Evolutionary conservation across 2,888 invertebrate genomes (phyloP), one percentile per base, ranked within the genome.

Genomic region (Leptinotarsa haldemani): DNA sequence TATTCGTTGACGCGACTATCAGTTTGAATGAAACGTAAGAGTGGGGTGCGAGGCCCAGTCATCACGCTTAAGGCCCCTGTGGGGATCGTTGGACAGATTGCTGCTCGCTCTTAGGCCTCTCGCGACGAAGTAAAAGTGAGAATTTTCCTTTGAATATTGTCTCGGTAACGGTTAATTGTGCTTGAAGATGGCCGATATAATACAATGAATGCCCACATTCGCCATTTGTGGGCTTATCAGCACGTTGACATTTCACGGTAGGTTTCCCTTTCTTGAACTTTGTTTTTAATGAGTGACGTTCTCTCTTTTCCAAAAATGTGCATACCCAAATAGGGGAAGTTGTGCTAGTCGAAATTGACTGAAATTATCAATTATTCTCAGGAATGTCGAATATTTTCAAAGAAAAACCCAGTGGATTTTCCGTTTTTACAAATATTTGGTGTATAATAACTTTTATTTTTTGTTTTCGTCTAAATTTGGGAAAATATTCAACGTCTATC

Each of bases 1-100:
- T 40, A 9, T 40, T 9, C 9, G 40, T 40, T 40, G 9, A 9
- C 9, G 40, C 40, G 40, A 40, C 40, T 40, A 40, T 40, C 40
- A 9, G 50, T 50, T 50, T 15, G 50, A 13, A 50, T 80, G 79
- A 77, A 80, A 65, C 40, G 2, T 30, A 46, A 40, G 47, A 64
- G 53, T 64, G 63, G 63, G 52, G 18, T 40, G 16, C 40, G 3
- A 70, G 50, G 82, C 80, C 82, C 84, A 85, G 85, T 84, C 84
- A 84, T 85, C 84, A 82, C 79, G 83, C 82, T 80, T 85, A 85
- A 82, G 82, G 84, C 83, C 81, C 85, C 85, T 77, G 76, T 77
- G 85, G 86, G 86, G 85, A 80, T 84, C 84, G 85, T 86, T 85
- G 86, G 84, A 85, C 85, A 86, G 86, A 86, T 86, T 86, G 86